phyloP scores from a whole-genome alignment of 23 tunicate genomes.

The Halocynthia aurantium region DNA sequence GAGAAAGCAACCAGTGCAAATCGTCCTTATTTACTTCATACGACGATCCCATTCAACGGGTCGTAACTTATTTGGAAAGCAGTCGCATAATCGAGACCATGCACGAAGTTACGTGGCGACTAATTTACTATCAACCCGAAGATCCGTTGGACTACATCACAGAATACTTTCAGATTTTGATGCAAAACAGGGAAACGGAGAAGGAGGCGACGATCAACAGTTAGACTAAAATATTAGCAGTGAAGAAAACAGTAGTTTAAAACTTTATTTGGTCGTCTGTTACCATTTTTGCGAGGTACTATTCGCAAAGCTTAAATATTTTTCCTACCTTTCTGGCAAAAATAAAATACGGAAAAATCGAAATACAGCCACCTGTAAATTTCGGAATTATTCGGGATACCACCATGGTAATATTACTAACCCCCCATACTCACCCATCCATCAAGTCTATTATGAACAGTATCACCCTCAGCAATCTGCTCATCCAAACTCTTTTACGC shows the following conservation, averaged over 20 bases:
- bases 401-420: too few species aligned
- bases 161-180: slow-evolving; percentile 15
- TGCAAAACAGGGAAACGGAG: not conserved
- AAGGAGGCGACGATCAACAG: not conserved
- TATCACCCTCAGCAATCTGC: not conserved
- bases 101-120: slow-evolving; percentile 6
- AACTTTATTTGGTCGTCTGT: too few species aligned
- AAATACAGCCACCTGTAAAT: too few species aligned
- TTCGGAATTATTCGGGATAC: too few species aligned
- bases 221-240: not conserved
- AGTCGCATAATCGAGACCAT: slow-evolving; percentile 2
- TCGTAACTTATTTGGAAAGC: slow-evolving; percentile 2
- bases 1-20: slow-evolving; percentile 1
- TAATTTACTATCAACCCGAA: slow-evolving; percentile 14
- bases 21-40: not conserved
- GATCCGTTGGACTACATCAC: slow-evolving; percentile 10
- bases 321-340: too few species aligned
- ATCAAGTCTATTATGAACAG: not conserved
- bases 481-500: not conserved
- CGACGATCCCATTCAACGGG: slow-evolving; percentile 8
- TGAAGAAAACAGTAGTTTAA: too few species aligned
- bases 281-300: too few species aligned
- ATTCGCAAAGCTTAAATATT: too few species aligned
- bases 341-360: too few species aligned
- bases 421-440: not conserved